Percentiles rank a stretch among this genome's conserved stretches.
Evolutionary conservation across 1,140 invertebrate species (phyloP).

Genomic region (Stenopsyche tienmushanensis): DNA sequence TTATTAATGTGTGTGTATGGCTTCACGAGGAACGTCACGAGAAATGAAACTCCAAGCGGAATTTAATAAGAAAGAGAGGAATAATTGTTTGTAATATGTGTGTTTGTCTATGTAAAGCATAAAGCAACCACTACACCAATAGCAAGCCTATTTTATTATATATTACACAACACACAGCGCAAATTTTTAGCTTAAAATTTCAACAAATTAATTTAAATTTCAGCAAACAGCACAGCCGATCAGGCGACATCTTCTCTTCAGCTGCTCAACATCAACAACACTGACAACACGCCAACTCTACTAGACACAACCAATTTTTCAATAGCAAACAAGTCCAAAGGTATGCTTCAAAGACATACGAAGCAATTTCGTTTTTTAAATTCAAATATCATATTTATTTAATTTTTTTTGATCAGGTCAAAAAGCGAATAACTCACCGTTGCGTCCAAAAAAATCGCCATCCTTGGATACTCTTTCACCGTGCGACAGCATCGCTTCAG

Average conservation of each 20-base stretch:
- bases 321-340: conserved; percentile 32
- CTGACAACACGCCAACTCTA: conserved; percentile 36
- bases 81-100: too few relatives aligned
- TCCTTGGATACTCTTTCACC: conserved; percentile 76
- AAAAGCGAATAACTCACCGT: conserved; percentile 17
- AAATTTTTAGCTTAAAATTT: too few relatives aligned
- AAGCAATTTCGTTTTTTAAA: not conserved
- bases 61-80: too few relatives aligned
- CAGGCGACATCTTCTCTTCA: conserved; percentile 39
- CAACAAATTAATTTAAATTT: conserved; percentile 13
- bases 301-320: conserved; percentile 27
- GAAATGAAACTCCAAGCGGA: too few relatives aligned
- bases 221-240: conserved; percentile 38
- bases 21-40: not conserved
- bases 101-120: too few relatives aligned
- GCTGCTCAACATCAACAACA: conserved; percentile 32
- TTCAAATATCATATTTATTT: not conserved
- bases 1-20: not conserved
- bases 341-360: conserved; percentile 17
- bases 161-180: too few relatives aligned
- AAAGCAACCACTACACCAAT: too few relatives aligned
- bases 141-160: too few relatives aligned
- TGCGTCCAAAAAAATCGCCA: conserved; percentile 58
- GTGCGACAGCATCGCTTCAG: conserved; percentile 75
- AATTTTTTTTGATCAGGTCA: not conserved